Evolutionary conservation across 1,140 invertebrate species (phyloP).

Genomic region (Drosophila willistoni): DNA sequence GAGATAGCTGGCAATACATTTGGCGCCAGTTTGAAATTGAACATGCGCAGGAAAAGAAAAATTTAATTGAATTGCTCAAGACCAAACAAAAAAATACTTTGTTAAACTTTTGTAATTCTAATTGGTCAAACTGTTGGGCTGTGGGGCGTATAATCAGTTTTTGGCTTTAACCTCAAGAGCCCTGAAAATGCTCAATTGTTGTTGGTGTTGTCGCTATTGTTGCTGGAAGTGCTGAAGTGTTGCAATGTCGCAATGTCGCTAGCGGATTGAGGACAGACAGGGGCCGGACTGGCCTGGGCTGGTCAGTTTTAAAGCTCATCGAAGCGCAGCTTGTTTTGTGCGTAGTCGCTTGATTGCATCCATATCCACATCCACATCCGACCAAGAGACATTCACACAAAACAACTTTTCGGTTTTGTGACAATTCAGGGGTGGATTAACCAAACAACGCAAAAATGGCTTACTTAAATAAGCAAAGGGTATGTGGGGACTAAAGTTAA

Average conservation of each 20-base stretch:
- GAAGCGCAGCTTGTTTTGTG: constrained; percentile 53
- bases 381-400: neutral
- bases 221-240: constrained; percentile 52
- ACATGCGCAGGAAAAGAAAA: neutral
- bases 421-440: constrained; percentile 4
- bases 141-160: constrained; percentile 1
- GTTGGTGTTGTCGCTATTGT: constrained; percentile 10
- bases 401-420: constrained; percentile 17
- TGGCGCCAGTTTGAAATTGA: neutral
- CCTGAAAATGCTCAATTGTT: constrained; percentile 27
- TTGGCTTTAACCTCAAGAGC: constrained; percentile 34
- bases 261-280: neutral
- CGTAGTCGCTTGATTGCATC: constrained; percentile 63
- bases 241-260: constrained; percentile 49
- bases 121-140: neutral
- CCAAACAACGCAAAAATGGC: neutral
- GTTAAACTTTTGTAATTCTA: constrained; percentile 9
- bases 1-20: neutral
- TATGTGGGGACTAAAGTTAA: too few species aligned
- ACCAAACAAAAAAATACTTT: neutral
- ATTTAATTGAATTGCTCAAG: neutral
- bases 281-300: neutral
- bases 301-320: constrained; percentile 47
- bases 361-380: constrained; percentile 46
- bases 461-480: too few species aligned